Conservation (phyloP, 2,113 vertebrate species). For the Mormyrus lacerda region DNA sequence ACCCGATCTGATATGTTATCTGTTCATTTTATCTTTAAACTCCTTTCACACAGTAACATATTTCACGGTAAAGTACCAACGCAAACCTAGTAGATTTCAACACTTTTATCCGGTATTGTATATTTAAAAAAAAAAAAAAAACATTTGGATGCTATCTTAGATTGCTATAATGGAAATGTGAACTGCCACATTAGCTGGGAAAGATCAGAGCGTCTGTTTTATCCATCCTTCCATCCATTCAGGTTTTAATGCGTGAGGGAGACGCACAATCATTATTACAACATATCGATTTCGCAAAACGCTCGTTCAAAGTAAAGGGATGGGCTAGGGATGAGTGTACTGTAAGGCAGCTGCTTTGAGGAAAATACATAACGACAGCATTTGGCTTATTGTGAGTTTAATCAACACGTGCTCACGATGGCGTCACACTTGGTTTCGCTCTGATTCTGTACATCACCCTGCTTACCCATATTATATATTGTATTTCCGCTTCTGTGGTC, state of each 20-base stretch:
- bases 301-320: not conserved
- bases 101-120: not conserved
- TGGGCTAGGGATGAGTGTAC: not conserved
- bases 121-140: not conserved
- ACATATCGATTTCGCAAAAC: not conserved
- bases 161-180: not conserved
- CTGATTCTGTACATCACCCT: not conserved
- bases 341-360: not conserved
- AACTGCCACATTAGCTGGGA: not conserved
- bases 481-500: not conserved
- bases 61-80: not conserved
- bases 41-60: not conserved
- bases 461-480: not conserved
- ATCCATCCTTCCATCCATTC: not conserved
- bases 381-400: not conserved
- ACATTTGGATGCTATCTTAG: not conserved
- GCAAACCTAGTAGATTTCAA: not conserved
- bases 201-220: not conserved
- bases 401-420: not conserved
- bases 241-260: not conserved
- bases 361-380: not conserved
- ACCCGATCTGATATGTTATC: not conserved
- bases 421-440: not conserved
- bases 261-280: not conserved
- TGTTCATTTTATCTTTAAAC: not conserved